These are phyloP conservation scores for Onchidella celtica DNA, from an alignment of 2,888 invertebrate genomes.

Conservation along the genomic window DNA sequence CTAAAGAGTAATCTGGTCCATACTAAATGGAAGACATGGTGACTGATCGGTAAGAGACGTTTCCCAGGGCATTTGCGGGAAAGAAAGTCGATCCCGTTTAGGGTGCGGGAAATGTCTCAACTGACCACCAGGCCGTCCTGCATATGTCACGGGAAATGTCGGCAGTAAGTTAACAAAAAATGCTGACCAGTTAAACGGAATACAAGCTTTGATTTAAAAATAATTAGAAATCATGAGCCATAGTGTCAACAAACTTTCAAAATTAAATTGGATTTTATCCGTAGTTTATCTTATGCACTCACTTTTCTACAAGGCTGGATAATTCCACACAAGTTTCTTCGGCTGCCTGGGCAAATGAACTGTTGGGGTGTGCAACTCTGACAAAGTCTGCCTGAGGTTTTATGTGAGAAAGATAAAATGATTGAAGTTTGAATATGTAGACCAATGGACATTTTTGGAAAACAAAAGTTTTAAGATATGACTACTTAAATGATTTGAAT, in stretches of 20 bases:
- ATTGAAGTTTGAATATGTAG: background rate
- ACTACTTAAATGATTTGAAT: too few relatives aligned
- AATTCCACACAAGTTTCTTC: constrained; percentile 93
- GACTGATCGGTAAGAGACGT: background rate
- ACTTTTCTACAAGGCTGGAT: constrained; percentile 96
- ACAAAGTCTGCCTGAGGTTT: constrained; percentile 91
- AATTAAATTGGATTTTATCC: too few relatives aligned
- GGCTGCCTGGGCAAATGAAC: constrained; percentile 87
- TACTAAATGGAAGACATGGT: background rate
- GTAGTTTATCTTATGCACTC: too few relatives aligned
- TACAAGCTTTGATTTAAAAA: too few relatives aligned
- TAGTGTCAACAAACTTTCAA: too few relatives aligned
- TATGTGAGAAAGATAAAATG: background rate
- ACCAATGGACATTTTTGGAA: background rate
- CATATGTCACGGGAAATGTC: background rate
- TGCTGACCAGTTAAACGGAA: too few relatives aligned
- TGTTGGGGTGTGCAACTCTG: constrained; percentile 93
- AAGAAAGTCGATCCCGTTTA: background rate
- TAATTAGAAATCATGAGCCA: too few relatives aligned
- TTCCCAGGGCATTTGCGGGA: background rate
- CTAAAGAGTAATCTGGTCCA: too few relatives aligned
- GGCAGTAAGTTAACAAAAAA: background rate
- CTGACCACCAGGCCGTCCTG: background rate
- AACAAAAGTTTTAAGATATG: background rate
- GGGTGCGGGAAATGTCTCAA: background rate